Conservation (phyloP, 37 sponge, comb jelly and placozoan genomes). For the Mnemiopsis leidyi region DNA sequence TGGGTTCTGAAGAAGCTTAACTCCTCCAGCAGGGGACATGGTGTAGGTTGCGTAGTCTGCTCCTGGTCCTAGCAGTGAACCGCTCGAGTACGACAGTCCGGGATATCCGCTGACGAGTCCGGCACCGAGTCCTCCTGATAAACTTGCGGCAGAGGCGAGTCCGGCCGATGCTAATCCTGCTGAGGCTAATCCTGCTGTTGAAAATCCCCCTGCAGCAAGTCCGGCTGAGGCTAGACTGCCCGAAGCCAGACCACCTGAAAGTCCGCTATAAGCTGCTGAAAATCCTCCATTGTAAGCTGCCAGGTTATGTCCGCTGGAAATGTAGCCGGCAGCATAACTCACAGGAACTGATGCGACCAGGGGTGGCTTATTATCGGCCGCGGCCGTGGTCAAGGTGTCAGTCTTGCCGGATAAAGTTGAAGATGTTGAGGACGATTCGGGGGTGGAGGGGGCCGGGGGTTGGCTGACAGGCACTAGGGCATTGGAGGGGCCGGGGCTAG, state of each 20-base stretch:
- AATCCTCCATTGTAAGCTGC: neutral
- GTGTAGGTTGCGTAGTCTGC: constrained; percentile 9
- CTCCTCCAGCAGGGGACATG: neutral
- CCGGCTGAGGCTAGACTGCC: neutral
- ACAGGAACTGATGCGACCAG: neutral
- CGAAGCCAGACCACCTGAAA: constrained; percentile 6
- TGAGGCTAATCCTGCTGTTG: neutral
- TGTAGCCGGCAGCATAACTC: too few relatives aligned
- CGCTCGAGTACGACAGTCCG: neutral
- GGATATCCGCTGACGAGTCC: neutral
- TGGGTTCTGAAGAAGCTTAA: constrained; percentile 28
- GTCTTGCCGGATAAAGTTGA: constrained; percentile 66
- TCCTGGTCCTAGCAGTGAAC: neutral
- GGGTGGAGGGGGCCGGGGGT: constrained; percentile 68
- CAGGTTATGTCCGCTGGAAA: neutral
- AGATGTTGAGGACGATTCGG: constrained; percentile 68
- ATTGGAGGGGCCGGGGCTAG: constrained; percentile 1
- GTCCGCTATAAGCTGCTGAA: neutral
- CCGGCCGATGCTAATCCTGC: neutral
- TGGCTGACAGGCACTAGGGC: neutral
- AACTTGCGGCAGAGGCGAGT: neutral
- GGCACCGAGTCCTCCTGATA: neutral
- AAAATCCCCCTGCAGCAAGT: neutral
- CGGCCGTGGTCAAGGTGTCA: constrained; percentile 63
- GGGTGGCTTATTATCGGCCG: neutral